Conservation (phyloP, 2,797 vertebrate species). For the Hypotaenidia philippensis region DNA sequence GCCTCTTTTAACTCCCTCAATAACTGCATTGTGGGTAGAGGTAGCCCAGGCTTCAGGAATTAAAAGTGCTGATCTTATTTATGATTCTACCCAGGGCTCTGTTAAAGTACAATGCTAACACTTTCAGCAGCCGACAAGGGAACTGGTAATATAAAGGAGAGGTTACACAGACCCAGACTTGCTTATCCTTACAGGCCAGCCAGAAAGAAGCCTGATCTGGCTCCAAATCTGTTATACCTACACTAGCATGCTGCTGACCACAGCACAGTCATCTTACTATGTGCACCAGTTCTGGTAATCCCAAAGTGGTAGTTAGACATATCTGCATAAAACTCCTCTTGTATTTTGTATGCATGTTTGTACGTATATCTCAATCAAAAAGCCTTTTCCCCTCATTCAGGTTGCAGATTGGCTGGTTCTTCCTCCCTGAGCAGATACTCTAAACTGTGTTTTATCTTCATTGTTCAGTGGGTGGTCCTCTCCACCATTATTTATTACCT, state of each 20-base stretch:
- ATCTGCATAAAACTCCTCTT: not conserved
- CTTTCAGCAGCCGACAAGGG: not conserved
- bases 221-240: not conserved
- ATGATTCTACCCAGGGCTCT: not conserved
- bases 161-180: not conserved
- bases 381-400: not conserved
- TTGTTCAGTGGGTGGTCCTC: not conserved
- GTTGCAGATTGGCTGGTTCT: not conserved
- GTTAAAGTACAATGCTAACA: not conserved
- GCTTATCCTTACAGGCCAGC: not conserved
- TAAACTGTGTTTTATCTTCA: not conserved
- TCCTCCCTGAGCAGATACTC: not conserved
- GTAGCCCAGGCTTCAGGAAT: not conserved
- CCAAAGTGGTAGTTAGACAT: not conserved
- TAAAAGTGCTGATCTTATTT: not conserved
- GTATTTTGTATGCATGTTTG: not conserved
- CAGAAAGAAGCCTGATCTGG: not conserved
- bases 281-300: not conserved
- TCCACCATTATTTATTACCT: not conserved
- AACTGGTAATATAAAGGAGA: not conserved
- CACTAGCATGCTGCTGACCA: not conserved
- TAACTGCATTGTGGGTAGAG: not conserved
- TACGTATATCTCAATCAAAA: not conserved
- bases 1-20: not conserved
- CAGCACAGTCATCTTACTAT: not conserved